Base-by-base conservation (phyloP, 2,797 vertebrate genomes). In the Oceanodroma leucorhoa region DNA sequence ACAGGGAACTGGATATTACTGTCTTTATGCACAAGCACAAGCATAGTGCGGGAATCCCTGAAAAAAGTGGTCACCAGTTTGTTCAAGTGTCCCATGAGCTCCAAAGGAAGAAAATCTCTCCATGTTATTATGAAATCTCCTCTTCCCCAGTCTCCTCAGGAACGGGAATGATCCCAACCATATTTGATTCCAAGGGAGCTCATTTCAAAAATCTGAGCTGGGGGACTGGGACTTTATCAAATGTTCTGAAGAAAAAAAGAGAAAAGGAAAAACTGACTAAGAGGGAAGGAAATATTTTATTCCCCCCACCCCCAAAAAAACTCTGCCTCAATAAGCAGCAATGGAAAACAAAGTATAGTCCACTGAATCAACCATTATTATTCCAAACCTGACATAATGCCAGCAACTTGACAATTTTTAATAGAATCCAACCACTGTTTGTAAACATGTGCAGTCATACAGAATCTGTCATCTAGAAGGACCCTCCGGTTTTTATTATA, bases 251-350 rank as follows among this genome's bases (percentile, higher is more conserved):
- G 10, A 30, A 38, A 23, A 38, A 64, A 54, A 61, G 43, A 15
- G 9, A 41, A 45, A 48, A 89, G 6, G 12, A n/a, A 55, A 65
- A 84, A 61, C 14, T 57, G n/a, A 36, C 10, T 64, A 54, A 66
- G 66, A 77, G 3, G 6, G 30, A 67, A 67, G 40, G 9, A 43
- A 53, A 60, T 3, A 21, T n/a, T 67, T 29, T 61, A 16, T 72
- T 71, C 10, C 2, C 14, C 11, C 1, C 6, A 5, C 1, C 6
- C 7, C 2, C 0, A 2, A 23, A 46, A 45, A 41, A n/a, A 27
- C 6, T 41, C 19, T 67, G n/a, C 9, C 10, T 34, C 14, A 64
- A 41, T 17, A 55, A 57, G 26, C 34, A 78, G 38, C 26, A 22
- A 55, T 26, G 7, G 15, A 64, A 87, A 75, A 64, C 5, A 60